Base-by-base conservation (phyloP, 2,113 vertebrate genomes). In the Atractosteus spatula region DNA sequence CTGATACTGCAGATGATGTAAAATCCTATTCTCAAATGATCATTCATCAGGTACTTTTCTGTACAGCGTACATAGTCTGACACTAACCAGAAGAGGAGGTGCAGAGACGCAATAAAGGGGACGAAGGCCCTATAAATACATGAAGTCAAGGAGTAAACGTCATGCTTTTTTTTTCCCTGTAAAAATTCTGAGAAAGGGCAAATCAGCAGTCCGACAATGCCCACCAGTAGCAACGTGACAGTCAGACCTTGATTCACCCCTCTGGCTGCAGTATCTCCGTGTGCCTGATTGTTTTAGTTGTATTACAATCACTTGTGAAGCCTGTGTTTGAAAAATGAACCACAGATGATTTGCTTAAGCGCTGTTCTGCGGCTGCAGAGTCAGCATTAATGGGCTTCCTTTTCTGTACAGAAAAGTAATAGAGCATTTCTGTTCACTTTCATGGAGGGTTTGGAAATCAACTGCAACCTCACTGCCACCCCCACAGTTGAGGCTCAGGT, bases 381-480 rank as follows among this genome's bases (percentile, higher is more conserved):
- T 89, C 88, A 83, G 88, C 86, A 85, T 79, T 90, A 87, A 87
- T 84, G 82, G 80, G 83, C 80, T 77, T 76, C 75, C 79, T 83
- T 83, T 81, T 71, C 66, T 78, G 55, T 65, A 74, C 44, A 59
- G 61, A 55, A 62, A 54, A 47, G 57, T 12, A 47, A 5, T 42
- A 66, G 29, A 47, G 64, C 42, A 10, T 47, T 42, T 47, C 11
- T 47, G 42, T 29, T 29, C 43, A 66, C 64, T 4, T 12, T 43
- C 64, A 66, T 66, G 2, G 47, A 7, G 47, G 47, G 47, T 51
- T 10, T 51, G 10, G 10, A 51, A 51, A 7, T 51, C 47, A 51
- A 10, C 10, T 42, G 3, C 43, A 16, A 47, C 3, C 11, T 42
- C 12, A n/a, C 11, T 47, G 12, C 45, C 42, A 45, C 10, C 47